Conservation (phyloP, 1,140 invertebrate genomes). For the Riptortus pedestris region DNA sequence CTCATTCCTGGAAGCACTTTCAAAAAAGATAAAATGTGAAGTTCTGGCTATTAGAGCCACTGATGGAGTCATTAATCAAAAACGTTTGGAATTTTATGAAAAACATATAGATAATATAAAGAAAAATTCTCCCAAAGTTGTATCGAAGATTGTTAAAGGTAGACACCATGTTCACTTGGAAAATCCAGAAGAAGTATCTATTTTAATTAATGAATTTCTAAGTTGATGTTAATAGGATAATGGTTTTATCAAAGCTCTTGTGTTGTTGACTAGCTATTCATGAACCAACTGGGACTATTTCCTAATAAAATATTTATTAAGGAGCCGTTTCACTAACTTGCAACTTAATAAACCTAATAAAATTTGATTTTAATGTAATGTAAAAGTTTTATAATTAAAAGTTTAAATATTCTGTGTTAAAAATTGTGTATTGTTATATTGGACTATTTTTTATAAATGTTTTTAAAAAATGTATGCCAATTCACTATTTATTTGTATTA, state of each 20-base stretch:
- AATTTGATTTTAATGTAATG: too few relatives aligned
- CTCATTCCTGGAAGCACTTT: constrained; percentile 32
- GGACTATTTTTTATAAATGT: too few relatives aligned
- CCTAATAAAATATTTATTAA: too few relatives aligned
- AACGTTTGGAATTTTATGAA: not conserved
- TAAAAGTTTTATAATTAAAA: too few relatives aligned
- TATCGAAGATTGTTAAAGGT: constrained; percentile 46
- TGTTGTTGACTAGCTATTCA: too few relatives aligned
- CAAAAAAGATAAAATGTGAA: constrained; percentile 22
- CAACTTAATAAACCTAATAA: too few relatives aligned
- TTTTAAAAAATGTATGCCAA: too few relatives aligned
- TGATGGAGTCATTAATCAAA: not conserved
- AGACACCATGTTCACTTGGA: constrained; percentile 74
- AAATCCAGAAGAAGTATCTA: constrained; percentile 54
- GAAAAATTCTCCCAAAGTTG: not conserved
- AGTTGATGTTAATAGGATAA: not conserved
- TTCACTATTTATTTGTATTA: too few relatives aligned
- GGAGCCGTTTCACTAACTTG: too few relatives aligned
- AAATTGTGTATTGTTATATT: too few relatives aligned
- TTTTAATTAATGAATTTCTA: not conserved
- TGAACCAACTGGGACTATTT: too few relatives aligned
- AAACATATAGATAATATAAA: not conserved
- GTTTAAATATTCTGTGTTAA: too few relatives aligned
- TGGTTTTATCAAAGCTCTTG: not conserved
- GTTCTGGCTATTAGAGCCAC: constrained; percentile 19